A percentile compares a stretch with the other conserved stretches of the same genome.
phyloP scores from a whole-genome alignment of 1,140 invertebrate species.

The Antheraea pernyi region DNA sequence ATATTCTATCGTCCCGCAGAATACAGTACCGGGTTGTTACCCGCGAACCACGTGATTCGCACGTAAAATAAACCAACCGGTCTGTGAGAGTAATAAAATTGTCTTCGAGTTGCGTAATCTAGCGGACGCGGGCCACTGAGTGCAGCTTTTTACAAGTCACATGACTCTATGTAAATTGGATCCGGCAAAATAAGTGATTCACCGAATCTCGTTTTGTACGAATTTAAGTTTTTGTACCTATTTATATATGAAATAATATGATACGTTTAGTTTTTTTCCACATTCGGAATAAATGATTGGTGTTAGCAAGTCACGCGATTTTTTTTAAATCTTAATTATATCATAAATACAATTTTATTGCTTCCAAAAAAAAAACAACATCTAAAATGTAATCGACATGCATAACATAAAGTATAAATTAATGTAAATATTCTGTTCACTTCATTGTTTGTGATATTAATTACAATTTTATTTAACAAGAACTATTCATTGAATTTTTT shows the following conservation, averaged over 20 bases:
- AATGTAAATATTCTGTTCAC: background rate
- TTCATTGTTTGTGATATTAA: background rate
- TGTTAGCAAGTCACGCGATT: background rate
- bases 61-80: constrained; percentile 42
- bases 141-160: constrained; percentile 30
- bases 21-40: constrained; percentile 5
- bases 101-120: constrained; percentile 39
- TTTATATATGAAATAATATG: constrained; percentile 1
- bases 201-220: constrained; percentile 7
- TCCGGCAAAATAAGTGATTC: constrained; percentile 14
- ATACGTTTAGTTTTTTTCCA: background rate
- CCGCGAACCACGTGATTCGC: constrained; percentile 31
- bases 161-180: constrained; percentile 32
- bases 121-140: constrained; percentile 18
- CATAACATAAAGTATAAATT: background rate
- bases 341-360: background rate
- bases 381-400: background rate
- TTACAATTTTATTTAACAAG: background rate
- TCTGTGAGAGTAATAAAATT: constrained; percentile 42
- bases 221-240: constrained; percentile 9
- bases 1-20: background rate
- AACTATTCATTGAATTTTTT: no score
- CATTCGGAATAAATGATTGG: background rate
- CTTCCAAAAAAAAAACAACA: background rate
- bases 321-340: background rate